Base-by-base conservation (phyloP, 1,140 invertebrate species). In the Belonocnema kinseyi region DNA sequence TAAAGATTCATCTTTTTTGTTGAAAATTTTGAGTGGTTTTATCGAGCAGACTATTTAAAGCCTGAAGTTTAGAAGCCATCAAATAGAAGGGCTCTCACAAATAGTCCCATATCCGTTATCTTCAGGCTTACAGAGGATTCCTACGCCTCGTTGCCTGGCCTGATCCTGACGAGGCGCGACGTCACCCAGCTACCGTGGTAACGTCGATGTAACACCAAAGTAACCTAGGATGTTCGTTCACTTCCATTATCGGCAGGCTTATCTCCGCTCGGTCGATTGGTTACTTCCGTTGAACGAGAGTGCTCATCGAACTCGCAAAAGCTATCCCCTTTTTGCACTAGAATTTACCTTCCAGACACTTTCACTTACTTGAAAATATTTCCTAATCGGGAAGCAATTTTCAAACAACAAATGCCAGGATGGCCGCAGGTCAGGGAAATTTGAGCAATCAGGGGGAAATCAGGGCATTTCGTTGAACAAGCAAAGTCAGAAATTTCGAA, bases 221-320 rank as follows among this genome's bases (percentile, higher is more conserved):
- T 58, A 79, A 61, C 50, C 33, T 73, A 74, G 74, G 72, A 54
- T 74, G 79, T 84, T 85, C 80, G 78, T 83, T 80, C 82, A 70
- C 74, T 80, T 88, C 85, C 82, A 87, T 87, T 88, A 88, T 88
- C 82, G 81, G 72, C 53, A 80, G 82, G 86, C 83, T 88, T 87
- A 87, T 87, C 80, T 87, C 78, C 79, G 85, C 74, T 86, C 83
- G 81, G 77, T 70, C 82, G 85, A 88, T 86, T 87, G 84, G 79
- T 82, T 87, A 76, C 84, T 82, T 77, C 79, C 79, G 77, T 81
- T 75, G 72, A 77, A 76, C 75, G 21, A 79, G 78, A 78, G 76
- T 77, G 76, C 75, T 81, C 74, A 56, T 56, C 46, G 61, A 77
- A 71, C 56, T 72, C 50, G 50, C 72, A 77, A 74, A 61, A 53